phyloP scores from a whole-genome alignment of 1,140 invertebrate species.

The Lineus longissimus region DNA sequence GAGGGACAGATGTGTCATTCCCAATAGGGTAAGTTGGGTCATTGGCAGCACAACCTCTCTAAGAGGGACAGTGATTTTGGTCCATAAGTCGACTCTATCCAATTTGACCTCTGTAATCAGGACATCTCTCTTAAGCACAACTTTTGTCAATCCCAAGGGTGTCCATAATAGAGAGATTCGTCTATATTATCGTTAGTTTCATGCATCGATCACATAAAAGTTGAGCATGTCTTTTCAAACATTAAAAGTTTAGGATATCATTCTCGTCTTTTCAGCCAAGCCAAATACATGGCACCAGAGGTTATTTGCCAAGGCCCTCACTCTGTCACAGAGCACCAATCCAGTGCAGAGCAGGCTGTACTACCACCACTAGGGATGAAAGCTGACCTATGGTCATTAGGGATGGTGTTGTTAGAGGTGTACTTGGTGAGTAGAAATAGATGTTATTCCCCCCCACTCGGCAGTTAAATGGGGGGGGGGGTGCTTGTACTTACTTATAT shows the following conservation, averaged over 20 bases:
- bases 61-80: neutral
- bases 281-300: slow-evolving; percentile 83
- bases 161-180: too few species aligned
- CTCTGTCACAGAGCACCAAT: slow-evolving; percentile 25
- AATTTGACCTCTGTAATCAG: too few species aligned
- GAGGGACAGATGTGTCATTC: slow-evolving; percentile 80
- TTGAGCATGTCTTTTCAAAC: too few species aligned
- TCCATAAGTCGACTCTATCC: too few species aligned
- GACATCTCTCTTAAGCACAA: too few species aligned
- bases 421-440: slow-evolving; percentile 56
- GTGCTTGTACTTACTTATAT: neutral
- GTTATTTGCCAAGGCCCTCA: slow-evolving; percentile 61
- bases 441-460: too few species aligned
- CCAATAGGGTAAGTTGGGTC: slow-evolving; percentile 74
- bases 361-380: slow-evolving; percentile 56
- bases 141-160: too few species aligned
- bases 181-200: too few species aligned
- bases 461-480: neutral
- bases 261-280: too few species aligned
- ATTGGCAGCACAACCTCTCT: neutral
- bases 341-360: slow-evolving; percentile 18
- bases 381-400: slow-evolving; percentile 87
- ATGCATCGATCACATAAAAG: too few species aligned
- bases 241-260: too few species aligned
- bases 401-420: slow-evolving; percentile 79